phyloP scores from a whole-genome alignment of 2,888 invertebrate genomes.

The Diadegma fenestrale region DNA sequence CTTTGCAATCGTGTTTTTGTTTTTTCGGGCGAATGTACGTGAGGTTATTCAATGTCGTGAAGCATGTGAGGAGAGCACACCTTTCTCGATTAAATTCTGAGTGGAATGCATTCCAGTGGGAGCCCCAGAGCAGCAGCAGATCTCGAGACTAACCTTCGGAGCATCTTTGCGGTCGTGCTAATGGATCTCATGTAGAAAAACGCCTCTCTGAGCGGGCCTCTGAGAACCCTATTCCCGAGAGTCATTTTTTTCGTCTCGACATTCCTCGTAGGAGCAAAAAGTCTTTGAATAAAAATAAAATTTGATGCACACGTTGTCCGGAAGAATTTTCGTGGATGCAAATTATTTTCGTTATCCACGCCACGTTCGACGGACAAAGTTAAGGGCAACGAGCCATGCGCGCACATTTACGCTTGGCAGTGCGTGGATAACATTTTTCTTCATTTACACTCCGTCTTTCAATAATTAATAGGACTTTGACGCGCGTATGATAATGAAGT shows the following conservation, averaged over 20 bases:
- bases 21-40: background rate
- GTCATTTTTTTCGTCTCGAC: slow-evolving; percentile 29
- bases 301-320: background rate
- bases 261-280: slow-evolving; percentile 15
- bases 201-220: slow-evolving; percentile 40
- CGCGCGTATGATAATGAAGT: slow-evolving; percentile 47
- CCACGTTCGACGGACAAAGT: background rate
- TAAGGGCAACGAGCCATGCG: slow-evolving; percentile 8
- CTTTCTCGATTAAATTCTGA: slow-evolving; percentile 40
- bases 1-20: no score
- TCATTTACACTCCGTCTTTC: slow-evolving; percentile 21
- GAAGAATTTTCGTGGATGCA: slow-evolving; percentile 14
- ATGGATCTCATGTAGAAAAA: slow-evolving; percentile 53
- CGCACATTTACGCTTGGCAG: slow-evolving; percentile 54
- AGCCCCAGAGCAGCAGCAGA: slow-evolving; percentile 31
- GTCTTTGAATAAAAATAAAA: background rate
- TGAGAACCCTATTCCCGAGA: background rate
- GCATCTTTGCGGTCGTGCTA: slow-evolving; percentile 60
- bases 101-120: slow-evolving; percentile 52
- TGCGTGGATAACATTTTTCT: slow-evolving; percentile 54
- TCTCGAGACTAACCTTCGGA: slow-evolving; percentile 53
- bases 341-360: background rate
- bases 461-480: slow-evolving; percentile 60
- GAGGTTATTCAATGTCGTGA: slow-evolving; percentile 15
- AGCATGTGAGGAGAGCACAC: background rate